Base-by-base conservation (phyloP, 1,140 invertebrate genomes). In the Platyscapa corneri region DNA sequence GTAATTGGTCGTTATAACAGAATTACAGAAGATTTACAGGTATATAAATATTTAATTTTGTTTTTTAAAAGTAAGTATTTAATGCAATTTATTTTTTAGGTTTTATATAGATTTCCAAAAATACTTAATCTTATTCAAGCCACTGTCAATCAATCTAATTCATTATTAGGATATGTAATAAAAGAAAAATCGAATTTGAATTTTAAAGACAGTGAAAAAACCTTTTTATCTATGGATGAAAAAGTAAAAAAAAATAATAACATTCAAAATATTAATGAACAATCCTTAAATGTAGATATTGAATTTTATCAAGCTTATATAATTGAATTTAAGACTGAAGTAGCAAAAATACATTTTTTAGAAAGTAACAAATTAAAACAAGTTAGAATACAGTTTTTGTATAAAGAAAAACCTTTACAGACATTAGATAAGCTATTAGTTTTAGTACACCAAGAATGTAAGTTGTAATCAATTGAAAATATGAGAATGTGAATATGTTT, bases 401-500 rank as follows among this genome's bases (percentile, higher is more conserved):
- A 96, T 90, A 95, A 94, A 72, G 96, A 96, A 88, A 95, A 95
- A 88, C 94, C 95, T 72, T 95, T 95, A 74, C 94, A 92, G 77
- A 92, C 94, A 82, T 93, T 94, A 89, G 96, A 97, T 82, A 96
- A 96, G 89, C 95, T 97, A 88, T 89, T 97, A 34, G 91, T 97
- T 18, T 93, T 97, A n/a, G 95, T 96, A 67, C 96, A 97, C 93
- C 95, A 96, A 89, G 96, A 97, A 93, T 95, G 96, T 97, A 94
- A 95, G 95, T 77, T 67, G 20, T 30, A 37, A 1, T 46, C 0
- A 75, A 75, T 42, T 70, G 20, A 30, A 53, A 53, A 56, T 53
- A 53, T 56, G 27, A 77, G 1, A 53, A 53, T 49, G 32, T 30
- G 34, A 77, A 23, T 60, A 60, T 60, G 20, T 60, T 60, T 77